Conservation (phyloP, 2,888 invertebrate genomes). For the Neocrepidodera transversa region DNA sequence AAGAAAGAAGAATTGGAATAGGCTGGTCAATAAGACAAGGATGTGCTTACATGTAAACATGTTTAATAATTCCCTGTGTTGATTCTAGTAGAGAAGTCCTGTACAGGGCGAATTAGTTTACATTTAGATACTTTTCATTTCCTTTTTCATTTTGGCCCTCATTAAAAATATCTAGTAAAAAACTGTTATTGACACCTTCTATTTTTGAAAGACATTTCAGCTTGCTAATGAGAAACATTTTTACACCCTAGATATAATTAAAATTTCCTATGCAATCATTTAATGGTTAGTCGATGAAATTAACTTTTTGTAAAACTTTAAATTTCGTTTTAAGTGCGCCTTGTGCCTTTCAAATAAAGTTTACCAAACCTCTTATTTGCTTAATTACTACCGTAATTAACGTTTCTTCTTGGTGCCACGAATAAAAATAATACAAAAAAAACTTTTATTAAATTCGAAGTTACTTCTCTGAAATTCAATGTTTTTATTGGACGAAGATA, state of each 20-base stretch:
- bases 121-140: no score
- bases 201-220: no score
- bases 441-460: slow-evolving; percentile 10
- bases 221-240: not conserved
- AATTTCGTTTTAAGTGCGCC: slow-evolving; percentile 7
- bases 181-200: no score
- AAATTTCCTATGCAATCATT: slow-evolving; percentile 4
- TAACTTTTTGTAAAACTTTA: slow-evolving; percentile 10
- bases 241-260: not conserved
- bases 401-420: not conserved
- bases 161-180: no score
- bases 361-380: slow-evolving; percentile 14
- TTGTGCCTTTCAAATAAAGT: slow-evolving; percentile 9
- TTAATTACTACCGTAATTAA: slow-evolving; percentile 12
- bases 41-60: no score
- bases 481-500: slow-evolving; percentile 12
- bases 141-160: no score
- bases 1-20: no score
- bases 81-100: no score
- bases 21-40: no score
- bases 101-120: no score
- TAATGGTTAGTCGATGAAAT: slow-evolving; percentile 10
- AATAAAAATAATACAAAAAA: not conserved
- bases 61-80: no score
- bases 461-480: slow-evolving; percentile 10